phyloP scores from a whole-genome alignment of 2,113 vertebrate genomes.

The western clawed frog (Xenopus tropicalis) region DNA sequence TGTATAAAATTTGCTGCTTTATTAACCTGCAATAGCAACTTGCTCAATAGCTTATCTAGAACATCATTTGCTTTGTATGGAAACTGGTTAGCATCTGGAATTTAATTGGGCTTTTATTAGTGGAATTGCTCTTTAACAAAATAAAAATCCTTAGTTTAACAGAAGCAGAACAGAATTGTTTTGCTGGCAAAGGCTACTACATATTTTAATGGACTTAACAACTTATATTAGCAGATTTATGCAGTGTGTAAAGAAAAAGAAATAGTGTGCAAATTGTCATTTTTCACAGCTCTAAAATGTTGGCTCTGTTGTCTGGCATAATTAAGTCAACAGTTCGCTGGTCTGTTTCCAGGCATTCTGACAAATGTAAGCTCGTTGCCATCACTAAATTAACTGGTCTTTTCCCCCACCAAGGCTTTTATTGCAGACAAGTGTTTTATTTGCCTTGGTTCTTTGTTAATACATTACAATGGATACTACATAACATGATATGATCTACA shows the following conservation, averaged over 20 bases:
- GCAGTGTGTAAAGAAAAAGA: slow-evolving; percentile 14
- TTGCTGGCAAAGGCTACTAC: slow-evolving; percentile 17
- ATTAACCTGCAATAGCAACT: too few relatives aligned
- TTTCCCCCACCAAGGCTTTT: slow-evolving; percentile 46
- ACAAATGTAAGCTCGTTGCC: slow-evolving; percentile 55
- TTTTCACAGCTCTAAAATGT: slow-evolving; percentile 60
- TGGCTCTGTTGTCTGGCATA: slow-evolving; percentile 57
- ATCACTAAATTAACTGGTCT: slow-evolving; percentile 52
- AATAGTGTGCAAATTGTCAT: slow-evolving; percentile 54
- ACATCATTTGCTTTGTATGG: neutral
- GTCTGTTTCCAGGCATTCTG: slow-evolving; percentile 54
- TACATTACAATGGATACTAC: slow-evolving; percentile 8
- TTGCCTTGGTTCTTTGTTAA: slow-evolving; percentile 35
- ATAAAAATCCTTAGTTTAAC: neutral
- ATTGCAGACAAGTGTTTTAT: slow-evolving; percentile 45
- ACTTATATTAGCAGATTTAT: slow-evolving; percentile 49
- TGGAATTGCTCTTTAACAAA: neutral
- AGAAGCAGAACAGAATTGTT: neutral
- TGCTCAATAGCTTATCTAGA: too few relatives aligned
- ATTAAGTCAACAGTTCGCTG: slow-evolving; percentile 63
- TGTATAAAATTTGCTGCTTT: too few relatives aligned
- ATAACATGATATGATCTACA: too few relatives aligned
- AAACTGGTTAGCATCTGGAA: neutral
- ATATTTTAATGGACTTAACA: slow-evolving; percentile 44
- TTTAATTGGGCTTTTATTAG: neutral